A percentile compares a stretch with the other conserved stretches of the same genome.
Conservation (phyloP, 2,113 vertebrate species). For the Pogonocichla stellata region DNA sequence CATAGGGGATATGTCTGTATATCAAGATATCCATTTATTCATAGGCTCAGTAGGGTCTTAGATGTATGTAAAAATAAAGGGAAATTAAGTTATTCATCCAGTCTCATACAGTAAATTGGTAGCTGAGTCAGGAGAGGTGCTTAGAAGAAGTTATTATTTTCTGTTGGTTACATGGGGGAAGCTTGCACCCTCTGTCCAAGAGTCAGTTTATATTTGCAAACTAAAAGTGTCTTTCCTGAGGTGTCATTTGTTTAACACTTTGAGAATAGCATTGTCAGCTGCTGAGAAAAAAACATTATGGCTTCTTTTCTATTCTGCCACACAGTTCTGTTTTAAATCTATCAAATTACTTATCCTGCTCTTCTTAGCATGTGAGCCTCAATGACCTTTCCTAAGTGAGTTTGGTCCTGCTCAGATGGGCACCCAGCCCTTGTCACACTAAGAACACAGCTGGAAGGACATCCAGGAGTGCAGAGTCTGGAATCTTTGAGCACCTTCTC, state of each 20-base stretch:
- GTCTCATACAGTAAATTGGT: neutral
- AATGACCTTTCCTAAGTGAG: neutral
- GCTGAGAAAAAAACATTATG: neutral
- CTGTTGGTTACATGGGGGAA: neutral
- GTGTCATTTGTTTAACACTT: neutral
- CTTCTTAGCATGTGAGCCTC: neutral
- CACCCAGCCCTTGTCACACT: neutral
- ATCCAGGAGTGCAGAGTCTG: neutral
- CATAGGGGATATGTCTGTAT: neutral
- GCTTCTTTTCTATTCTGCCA: neutral
- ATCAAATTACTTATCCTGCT: neutral
- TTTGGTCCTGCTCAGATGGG: neutral
- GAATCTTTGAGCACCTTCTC: neutral
- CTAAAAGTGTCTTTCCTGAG: neutral
- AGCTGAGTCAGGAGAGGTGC: neutral
- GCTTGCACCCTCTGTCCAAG: neutral
- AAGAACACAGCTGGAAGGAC: neutral
- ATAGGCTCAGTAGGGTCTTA: neutral
- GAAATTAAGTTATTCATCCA: neutral
- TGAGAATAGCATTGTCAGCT: neutral
- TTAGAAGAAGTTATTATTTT: neutral
- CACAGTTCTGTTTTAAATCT: neutral
- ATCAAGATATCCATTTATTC: constrained; percentile 21
- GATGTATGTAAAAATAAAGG: neutral
- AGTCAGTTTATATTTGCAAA: neutral